These are phyloP conservation scores for Clostera curtula DNA, from an alignment of 2,888 invertebrate species.

Conservation along the genomic window DNA sequence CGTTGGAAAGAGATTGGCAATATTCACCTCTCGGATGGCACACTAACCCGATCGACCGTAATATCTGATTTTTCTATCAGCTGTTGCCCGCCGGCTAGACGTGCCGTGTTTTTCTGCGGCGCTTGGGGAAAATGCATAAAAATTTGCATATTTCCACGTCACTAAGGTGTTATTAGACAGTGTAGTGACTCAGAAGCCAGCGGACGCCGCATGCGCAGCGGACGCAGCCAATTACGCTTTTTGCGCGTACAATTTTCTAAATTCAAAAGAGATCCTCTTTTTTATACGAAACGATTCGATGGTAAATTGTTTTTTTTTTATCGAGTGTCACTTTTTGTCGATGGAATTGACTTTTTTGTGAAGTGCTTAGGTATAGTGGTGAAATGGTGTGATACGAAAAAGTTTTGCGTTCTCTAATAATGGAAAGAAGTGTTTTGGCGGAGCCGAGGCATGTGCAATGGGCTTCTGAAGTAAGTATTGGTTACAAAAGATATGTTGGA, in stretches of 20 bases:
- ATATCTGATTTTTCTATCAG: constrained; percentile 55
- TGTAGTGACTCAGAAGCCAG: constrained; percentile 50
- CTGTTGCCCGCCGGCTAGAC: constrained; percentile 40
- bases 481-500: neutral
- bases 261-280: constrained; percentile 38
- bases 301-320: constrained; percentile 16
- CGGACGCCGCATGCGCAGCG: constrained; percentile 39
- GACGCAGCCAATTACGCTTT: constrained; percentile 49
- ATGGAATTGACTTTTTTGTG: constrained; percentile 25
- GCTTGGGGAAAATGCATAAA: constrained; percentile 42
- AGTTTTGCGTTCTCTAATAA: constrained; percentile 38
- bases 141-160: constrained; percentile 51
- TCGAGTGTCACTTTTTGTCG: constrained; percentile 33
- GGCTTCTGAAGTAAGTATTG: constrained; percentile 62
- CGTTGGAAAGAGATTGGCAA: constrained; percentile 38
- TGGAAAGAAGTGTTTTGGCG: constrained; percentile 68
- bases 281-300: constrained; percentile 45
- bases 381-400: constrained; percentile 54
- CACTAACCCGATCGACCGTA: constrained; percentile 63
- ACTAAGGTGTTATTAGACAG: constrained; percentile 26
- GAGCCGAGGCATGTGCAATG: constrained; percentile 59
- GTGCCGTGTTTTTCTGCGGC: constrained; percentile 25
- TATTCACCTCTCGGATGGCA: constrained; percentile 45
- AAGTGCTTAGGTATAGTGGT: constrained; percentile 31
- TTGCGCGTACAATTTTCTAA: constrained; percentile 52